Conservation (phyloP, 2,797 vertebrate species). For the Gymnothorax javanicus region DNA sequence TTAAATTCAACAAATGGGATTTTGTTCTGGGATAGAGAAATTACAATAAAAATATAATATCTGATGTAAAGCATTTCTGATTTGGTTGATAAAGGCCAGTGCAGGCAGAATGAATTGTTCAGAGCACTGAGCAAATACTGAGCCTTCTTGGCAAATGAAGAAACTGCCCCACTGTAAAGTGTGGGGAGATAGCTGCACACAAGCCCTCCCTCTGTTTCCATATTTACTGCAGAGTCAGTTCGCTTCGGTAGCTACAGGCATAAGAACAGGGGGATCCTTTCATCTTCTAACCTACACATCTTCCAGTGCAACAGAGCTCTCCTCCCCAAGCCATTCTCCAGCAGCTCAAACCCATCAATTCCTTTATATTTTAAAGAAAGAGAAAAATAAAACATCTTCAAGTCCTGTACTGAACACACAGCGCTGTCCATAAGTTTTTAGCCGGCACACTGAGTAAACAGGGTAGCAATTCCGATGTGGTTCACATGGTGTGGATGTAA, state of each 20-base stretch:
- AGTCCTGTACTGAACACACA: background rate
- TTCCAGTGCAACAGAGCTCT: background rate
- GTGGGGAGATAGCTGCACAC: slow-evolving; percentile 25
- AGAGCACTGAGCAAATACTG: slow-evolving; percentile 40
- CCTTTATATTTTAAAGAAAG: background rate
- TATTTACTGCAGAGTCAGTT: slow-evolving; percentile 15
- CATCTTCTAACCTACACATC: background rate
- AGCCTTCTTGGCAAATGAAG: slow-evolving; percentile 52
- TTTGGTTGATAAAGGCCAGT: slow-evolving; percentile 51
- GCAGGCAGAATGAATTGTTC: slow-evolving; percentile 47
- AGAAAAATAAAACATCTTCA: background rate
- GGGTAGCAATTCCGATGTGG: too few relatives aligned
- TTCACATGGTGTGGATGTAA: too few relatives aligned
- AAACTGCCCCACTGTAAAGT: slow-evolving; percentile 59
- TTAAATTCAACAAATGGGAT: background rate
- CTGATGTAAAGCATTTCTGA: slow-evolving; percentile 42
- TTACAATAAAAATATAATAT: slow-evolving; percentile 41
- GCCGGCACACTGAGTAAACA: too few relatives aligned
- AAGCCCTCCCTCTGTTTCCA: slow-evolving; percentile 3
- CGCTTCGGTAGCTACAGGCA: slow-evolving; percentile 22
- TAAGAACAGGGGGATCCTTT: slow-evolving; percentile 15
- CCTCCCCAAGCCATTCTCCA: background rate
- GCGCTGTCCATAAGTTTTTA: too few relatives aligned
- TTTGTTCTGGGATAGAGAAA: slow-evolving; percentile 37
- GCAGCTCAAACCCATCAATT: background rate